Evolutionary conservation across 2,797 vertebrate genomes (phyloP).

Genomic region (Muscicapa comitata): DNA sequence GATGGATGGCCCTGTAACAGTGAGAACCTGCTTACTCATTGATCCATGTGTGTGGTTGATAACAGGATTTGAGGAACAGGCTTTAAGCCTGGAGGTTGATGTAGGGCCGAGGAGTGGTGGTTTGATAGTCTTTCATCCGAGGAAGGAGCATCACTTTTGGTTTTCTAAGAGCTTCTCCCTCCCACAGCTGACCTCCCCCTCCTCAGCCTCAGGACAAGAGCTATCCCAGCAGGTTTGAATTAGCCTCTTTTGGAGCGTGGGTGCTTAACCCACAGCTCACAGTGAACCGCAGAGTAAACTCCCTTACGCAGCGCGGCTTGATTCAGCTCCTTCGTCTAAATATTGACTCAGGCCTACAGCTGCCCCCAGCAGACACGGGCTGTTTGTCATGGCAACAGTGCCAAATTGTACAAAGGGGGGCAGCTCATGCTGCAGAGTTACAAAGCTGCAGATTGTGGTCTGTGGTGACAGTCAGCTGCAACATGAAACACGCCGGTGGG

Average conservation of each 20-base stretch:
- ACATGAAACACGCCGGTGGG: neutral
- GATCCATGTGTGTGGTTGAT: fast-evolving
- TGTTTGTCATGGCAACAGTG: conserved; percentile 38
- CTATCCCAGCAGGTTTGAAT: neutral
- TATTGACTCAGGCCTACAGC: conserved; percentile 34
- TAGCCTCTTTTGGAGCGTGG: neutral
- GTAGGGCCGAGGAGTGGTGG: neutral
- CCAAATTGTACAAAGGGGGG: conserved; percentile 48
- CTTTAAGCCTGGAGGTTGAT: neutral
- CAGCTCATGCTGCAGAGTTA: neutral
- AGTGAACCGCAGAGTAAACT: neutral
- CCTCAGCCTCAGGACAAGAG: neutral
- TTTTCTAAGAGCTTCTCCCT: neutral
- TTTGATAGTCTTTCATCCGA: neutral
- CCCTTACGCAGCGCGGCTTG: neutral
- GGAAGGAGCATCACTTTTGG: neutral
- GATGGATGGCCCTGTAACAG: neutral
- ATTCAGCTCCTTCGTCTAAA: conserved; percentile 40
- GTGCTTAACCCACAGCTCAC: neutral
- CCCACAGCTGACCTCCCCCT: neutral
- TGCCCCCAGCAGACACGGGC: conserved; percentile 47
- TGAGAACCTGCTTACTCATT: neutral
- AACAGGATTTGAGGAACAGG: neutral
- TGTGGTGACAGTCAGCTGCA: neutral
- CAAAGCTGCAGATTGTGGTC: neutral